Conservation (phyloP, 2,888 invertebrate genomes). For the Macrophya alboannulata region DNA sequence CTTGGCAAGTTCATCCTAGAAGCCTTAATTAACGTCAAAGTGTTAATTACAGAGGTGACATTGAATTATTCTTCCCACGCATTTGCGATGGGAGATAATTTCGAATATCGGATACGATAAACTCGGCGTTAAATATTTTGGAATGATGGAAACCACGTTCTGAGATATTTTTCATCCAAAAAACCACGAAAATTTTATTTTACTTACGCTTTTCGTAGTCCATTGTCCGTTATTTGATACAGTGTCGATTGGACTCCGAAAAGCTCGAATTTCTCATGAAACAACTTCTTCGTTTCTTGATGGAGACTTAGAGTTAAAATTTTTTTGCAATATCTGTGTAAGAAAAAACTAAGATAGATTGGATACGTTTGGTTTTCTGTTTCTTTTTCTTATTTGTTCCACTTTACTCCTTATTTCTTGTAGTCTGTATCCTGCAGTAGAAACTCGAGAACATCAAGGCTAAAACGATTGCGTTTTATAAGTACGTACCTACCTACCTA, state of each 20-base stretch:
- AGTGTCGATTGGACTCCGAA: neutral
- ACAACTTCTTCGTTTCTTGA: neutral
- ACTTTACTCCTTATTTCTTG: neutral
- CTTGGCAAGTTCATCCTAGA: neutral
- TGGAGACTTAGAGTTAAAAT: neutral
- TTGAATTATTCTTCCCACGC: slow-evolving; percentile 4
- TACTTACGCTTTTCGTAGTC: too few species aligned
- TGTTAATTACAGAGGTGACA: slow-evolving; percentile 4
- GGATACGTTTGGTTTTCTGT: neutral
- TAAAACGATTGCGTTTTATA: slow-evolving; percentile 40
- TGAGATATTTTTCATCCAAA: neutral
- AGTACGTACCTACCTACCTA: neutral
- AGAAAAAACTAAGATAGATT: neutral
- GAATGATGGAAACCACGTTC: neutral
- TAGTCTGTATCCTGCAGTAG: neutral
- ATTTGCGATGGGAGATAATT: neutral
- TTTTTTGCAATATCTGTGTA: neutral
- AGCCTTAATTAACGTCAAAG: slow-evolving; percentile 19
- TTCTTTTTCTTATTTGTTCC: neutral
- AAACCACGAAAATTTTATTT: neutral
- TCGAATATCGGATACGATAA: neutral
- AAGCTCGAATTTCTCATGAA: neutral
- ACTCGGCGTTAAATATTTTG: neutral
- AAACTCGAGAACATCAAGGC: slow-evolving; percentile 28
- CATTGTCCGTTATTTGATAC: too few species aligned